Evolutionary conservation across 2,797 vertebrate species (phyloP).

Genomic region (Leuciscus waleckii): DNA sequence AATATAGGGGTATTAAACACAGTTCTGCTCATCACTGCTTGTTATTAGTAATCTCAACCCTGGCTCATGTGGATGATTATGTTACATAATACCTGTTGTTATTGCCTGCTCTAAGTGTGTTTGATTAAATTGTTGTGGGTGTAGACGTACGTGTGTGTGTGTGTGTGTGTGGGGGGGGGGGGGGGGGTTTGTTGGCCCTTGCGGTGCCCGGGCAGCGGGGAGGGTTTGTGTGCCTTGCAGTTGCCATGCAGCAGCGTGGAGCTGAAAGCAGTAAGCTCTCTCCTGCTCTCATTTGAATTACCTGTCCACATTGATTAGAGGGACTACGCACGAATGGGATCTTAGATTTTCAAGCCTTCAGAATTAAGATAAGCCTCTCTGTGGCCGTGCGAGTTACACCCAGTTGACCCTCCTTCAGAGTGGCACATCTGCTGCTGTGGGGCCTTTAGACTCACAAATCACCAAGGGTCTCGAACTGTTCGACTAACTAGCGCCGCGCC

Average conservation of each 20-base stretch:
- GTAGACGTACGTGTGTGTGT: slow-evolving; percentile 29
- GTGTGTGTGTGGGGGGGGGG: slow-evolving; percentile 33
- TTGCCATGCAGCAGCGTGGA: slow-evolving; percentile 60
- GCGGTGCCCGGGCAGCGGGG: too few relatives aligned
- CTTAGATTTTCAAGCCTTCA: slow-evolving; percentile 80
- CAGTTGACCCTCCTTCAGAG: slow-evolving; percentile 77
- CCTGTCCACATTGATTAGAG: slow-evolving; percentile 84
- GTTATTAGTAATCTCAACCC: slow-evolving; percentile 54
- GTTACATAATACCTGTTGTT: slow-evolving; percentile 61
- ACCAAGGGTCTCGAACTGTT: not conserved
- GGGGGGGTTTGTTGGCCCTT: too few relatives aligned
- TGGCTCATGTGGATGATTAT: slow-evolving; percentile 62
- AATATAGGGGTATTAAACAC: slow-evolving; percentile 54
- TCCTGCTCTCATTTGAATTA: slow-evolving; percentile 75
- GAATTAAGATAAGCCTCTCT: slow-evolving; percentile 85
- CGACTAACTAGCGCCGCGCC: slow-evolving; percentile 8
- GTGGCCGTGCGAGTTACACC: slow-evolving; percentile 75
- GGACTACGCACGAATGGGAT: slow-evolving; percentile 76
- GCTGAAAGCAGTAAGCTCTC: slow-evolving; percentile 70
- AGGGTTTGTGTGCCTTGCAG: slow-evolving; percentile 6
- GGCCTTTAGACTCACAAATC: slow-evolving; percentile 15
- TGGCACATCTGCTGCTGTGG: slow-evolving; percentile 43
- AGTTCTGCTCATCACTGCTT: slow-evolving; percentile 53
- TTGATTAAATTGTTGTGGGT: slow-evolving; percentile 68
- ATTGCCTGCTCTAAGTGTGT: slow-evolving; percentile 62